A percentile compares a stretch with the other conserved stretches of the same genome.
These are phyloP conservation scores for Galbula dea DNA, from an alignment of 2,113 vertebrate genomes.

Conservation along the genomic window DNA sequence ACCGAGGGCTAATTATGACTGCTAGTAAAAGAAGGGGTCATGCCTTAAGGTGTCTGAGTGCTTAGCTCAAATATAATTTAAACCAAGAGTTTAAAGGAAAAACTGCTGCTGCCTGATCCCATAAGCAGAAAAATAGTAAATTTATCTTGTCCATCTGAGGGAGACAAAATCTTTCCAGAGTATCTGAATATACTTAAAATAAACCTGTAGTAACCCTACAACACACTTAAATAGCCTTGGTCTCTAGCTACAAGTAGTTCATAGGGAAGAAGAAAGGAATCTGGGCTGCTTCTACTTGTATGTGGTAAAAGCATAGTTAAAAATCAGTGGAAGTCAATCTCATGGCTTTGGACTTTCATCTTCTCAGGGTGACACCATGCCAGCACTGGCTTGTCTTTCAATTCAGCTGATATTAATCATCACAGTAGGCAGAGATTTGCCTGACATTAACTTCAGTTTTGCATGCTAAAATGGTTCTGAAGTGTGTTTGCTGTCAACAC, in stretches of 20 bases:
- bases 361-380: neutral
- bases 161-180: neutral
- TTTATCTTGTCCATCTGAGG: neutral
- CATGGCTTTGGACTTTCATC: neutral
- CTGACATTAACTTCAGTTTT: neutral
- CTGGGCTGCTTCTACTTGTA: neutral
- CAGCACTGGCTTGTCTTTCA: neutral
- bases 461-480: neutral
- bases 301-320: neutral
- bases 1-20: neutral
- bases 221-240: neutral
- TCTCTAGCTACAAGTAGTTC: neutral
- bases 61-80: neutral
- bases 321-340: neutral
- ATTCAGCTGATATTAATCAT: neutral
- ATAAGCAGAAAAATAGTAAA: neutral
- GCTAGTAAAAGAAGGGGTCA: slow-evolving; percentile 7
- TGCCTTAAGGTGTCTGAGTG: neutral
- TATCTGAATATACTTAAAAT: neutral
- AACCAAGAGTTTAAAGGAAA: neutral
- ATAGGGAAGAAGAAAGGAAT: neutral
- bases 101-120: neutral
- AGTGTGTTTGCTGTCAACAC: neutral
- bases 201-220: neutral
- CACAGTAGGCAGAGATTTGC: neutral